phyloP scores from a whole-genome alignment of 2,888 invertebrate genomes.

The Epinotia ramella region DNA sequence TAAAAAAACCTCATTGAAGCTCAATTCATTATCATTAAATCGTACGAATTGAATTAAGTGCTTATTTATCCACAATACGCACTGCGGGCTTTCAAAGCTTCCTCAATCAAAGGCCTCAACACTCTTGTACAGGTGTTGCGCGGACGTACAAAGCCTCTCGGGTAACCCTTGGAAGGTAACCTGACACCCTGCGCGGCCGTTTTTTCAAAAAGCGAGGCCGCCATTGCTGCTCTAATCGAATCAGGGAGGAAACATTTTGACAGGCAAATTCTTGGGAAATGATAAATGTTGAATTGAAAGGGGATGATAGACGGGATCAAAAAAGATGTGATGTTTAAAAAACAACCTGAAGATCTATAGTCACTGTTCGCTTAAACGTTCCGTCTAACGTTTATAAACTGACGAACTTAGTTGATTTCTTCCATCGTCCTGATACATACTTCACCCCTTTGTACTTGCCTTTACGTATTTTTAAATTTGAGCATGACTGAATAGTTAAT shows the following conservation, averaged over 20 bases:
- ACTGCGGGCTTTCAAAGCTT: constrained; percentile 37
- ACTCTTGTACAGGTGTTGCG: constrained; percentile 43
- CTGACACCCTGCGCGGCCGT: constrained; percentile 23
- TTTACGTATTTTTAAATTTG: not conserved
- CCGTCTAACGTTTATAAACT: not conserved
- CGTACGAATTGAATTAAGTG: constrained; percentile 42
- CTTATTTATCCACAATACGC: constrained; percentile 44
- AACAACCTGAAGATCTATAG: constrained; percentile 7
- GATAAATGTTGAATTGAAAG: constrained; percentile 38
- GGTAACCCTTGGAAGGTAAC: constrained; percentile 37
- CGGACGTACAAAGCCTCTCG: constrained; percentile 23
- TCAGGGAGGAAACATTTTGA: constrained; percentile 43
- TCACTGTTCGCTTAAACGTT: not conserved
- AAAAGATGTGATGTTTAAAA: constrained; percentile 24
- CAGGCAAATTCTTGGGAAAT: constrained; percentile 43
- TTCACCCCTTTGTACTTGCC: not conserved
- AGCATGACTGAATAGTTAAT: not conserved
- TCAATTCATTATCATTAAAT: constrained; percentile 38
- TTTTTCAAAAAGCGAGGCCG: constrained; percentile 40
- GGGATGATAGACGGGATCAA: constrained; percentile 25
- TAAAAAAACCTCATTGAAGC: constrained; percentile 18
- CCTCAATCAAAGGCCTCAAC: constrained; percentile 31
- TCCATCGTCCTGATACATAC: not conserved
- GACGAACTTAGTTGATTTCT: not conserved
- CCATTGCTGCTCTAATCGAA: constrained; percentile 31